phyloP scores from a whole-genome alignment of 92 coral and sea anemone genomes.

The Siderastrea siderea region DNA sequence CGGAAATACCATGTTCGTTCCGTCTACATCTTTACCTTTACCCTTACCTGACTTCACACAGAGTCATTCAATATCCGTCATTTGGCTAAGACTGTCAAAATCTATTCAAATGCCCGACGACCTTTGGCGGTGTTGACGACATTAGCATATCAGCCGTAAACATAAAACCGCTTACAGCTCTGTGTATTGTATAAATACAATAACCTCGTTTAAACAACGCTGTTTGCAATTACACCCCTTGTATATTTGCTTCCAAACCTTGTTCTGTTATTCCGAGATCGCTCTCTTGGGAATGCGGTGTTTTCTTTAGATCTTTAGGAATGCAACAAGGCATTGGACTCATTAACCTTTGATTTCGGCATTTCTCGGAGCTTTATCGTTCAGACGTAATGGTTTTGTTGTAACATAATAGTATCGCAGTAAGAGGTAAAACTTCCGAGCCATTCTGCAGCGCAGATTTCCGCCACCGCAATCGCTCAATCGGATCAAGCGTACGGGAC shows the following conservation, averaged over 20 bases:
- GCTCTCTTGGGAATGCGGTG: conserved; percentile 18
- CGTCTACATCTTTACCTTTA: too few relatives aligned
- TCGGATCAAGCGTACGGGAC: background rate
- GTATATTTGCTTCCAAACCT: conserved; percentile 27
- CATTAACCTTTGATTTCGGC: conserved; percentile 27
- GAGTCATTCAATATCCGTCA: too few relatives aligned
- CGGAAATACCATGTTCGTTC: too few relatives aligned
- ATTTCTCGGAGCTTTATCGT: conserved; percentile 1
- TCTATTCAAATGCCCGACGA: background rate
- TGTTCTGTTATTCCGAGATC: background rate
- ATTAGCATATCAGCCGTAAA: conserved; percentile 39
- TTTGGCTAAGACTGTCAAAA: background rate
- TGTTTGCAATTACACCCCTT: conserved; percentile 1
- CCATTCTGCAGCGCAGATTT: background rate
- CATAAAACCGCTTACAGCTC: conserved; percentile 19
- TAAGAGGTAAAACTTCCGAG: background rate
- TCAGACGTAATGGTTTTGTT: background rate
- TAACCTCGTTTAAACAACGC: conserved; percentile 8
- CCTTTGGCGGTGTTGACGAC: background rate
- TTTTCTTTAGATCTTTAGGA: conserved; percentile 39
- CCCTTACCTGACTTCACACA: too few relatives aligned
- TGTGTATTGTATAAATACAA: conserved; percentile 29
- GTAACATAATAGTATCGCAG: conserved; percentile 38
- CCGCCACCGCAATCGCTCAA: background rate
- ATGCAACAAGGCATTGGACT: conserved; percentile 1